Evolutionary conservation across 2,797 vertebrate species (phyloP), one percentile per base, ranked within the genome.

Genomic region (Naso thynnoides): DNA sequence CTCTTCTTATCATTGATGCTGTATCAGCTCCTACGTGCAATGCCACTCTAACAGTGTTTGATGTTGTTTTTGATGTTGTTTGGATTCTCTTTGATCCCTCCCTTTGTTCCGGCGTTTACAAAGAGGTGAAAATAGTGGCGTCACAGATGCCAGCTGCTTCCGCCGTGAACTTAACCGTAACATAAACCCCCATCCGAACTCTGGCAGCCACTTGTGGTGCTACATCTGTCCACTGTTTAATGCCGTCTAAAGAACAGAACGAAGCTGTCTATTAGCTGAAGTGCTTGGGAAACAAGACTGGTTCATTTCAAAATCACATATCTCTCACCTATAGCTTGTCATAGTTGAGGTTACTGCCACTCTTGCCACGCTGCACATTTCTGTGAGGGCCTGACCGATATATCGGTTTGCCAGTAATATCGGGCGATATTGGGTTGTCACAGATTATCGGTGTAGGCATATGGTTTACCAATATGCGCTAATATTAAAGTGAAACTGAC

Each of bases 81-180:
- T 64, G 73, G 61, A 44, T n/a, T 58, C 10, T 13, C 27, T 83
- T 50, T 82, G 11, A 78, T 74, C 66, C 33, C 26, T 67, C 33
- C 48, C 66, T 69, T 62, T 80, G 45, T 65, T 39, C 0, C 3
- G 59, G 16, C 55, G 8, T 67, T 57, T 48, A 57, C 21, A 67
- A 65, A 60, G 57, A 69, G 29, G 77, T 72, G 41, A 70, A 81
- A 79, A 79, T 36, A 78, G 48, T 78, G 42, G 16, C 7, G 60
- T 52, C 19, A 38, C 44, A 83, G 54, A 81, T 66, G 64, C 55
- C 74, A 77, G 52, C 61, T 80, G 77, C 61, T 76, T 83, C 57
- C 64, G 27, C 21, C 53, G 55, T 45, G 31, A 55, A 45, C 19
- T 49, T 66, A 42, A 57, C 29, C 63, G 26, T 23, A 54, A 81